These are phyloP conservation scores for Poeciliopsis retropinna DNA, from an alignment of 2,113 vertebrate species.

Conservation along the genomic window DNA sequence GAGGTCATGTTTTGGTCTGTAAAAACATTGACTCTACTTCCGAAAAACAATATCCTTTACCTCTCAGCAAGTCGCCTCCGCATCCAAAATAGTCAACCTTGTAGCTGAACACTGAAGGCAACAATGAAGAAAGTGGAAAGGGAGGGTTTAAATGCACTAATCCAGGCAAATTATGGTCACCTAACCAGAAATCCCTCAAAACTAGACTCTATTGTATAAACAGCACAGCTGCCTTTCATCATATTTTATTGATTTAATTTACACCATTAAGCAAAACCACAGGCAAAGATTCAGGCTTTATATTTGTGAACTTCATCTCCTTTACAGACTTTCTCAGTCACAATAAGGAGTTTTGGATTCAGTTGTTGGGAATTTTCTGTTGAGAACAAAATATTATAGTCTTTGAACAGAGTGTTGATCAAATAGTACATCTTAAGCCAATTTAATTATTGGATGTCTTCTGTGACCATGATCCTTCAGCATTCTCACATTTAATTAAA, in stretches of 20 bases:
- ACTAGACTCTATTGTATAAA: slow-evolving; percentile 37
- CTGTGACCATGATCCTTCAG: background rate
- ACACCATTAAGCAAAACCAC: too few relatives aligned
- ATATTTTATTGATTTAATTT: background rate
- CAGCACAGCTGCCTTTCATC: slow-evolving; percentile 35
- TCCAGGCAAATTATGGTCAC: slow-evolving; percentile 58
- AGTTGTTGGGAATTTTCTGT: background rate
- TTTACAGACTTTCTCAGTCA: background rate
- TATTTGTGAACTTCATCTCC: background rate
- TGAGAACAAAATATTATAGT: slow-evolving; percentile 1
- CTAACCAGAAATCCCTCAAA: slow-evolving; percentile 41
- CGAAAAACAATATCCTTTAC: slow-evolving; percentile 30
- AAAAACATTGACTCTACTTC: slow-evolving; percentile 3
- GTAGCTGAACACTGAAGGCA: slow-evolving; percentile 30
- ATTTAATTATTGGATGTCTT: background rate
- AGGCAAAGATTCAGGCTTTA: too few relatives aligned
- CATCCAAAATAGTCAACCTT: slow-evolving; percentile 34
- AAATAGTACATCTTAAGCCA: background rate
- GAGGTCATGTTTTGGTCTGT: slow-evolving; percentile 21
- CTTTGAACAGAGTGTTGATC: slow-evolving; percentile 1
- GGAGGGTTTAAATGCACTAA: slow-evolving; percentile 47
- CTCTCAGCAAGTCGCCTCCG: slow-evolving; percentile 2
- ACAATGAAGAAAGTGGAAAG: slow-evolving; percentile 40
- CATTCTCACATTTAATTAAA: background rate
- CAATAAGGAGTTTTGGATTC: slow-evolving; percentile 10